Evolutionary conservation across 2,888 invertebrate species (phyloP).

Genomic region (Spisula subtruncata): DNA sequence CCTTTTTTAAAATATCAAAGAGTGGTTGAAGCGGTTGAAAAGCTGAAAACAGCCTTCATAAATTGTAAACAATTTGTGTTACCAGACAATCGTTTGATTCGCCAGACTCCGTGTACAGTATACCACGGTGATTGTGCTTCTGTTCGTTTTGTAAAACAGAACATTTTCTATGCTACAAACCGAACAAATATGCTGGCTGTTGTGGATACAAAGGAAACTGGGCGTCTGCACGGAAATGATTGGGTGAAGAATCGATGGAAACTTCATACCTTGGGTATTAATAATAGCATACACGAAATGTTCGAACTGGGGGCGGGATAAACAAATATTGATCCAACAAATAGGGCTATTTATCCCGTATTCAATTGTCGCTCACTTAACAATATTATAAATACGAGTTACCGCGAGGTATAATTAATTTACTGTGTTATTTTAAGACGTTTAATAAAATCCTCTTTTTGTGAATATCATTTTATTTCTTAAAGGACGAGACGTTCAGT

Average conservation of each 20-base stretch:
- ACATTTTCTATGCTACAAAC: neutral
- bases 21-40: too few species aligned
- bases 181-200: neutral
- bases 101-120: too few species aligned
- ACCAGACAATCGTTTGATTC: too few species aligned
- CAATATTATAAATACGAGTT: neutral
- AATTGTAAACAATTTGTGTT: too few species aligned
- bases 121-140: neutral
- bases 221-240: conserved; percentile 1
- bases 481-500: neutral
- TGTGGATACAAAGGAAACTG: neutral
- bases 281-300: neutral
- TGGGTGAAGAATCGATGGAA: neutral
- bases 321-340: neutral
- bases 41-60: too few species aligned
- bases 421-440: conserved; percentile 21
- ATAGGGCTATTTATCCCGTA: neutral
- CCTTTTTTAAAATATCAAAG: too few species aligned
- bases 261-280: neutral
- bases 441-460: conserved; percentile 14
- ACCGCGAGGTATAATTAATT: conserved; percentile 15
- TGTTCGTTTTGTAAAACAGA: neutral
- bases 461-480: too few species aligned
- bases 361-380: neutral
- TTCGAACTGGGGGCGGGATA: conserved; percentile 5